Base-by-base conservation (phyloP, 2,113 vertebrate species). In the Neomonachus schauinslandi region DNA sequence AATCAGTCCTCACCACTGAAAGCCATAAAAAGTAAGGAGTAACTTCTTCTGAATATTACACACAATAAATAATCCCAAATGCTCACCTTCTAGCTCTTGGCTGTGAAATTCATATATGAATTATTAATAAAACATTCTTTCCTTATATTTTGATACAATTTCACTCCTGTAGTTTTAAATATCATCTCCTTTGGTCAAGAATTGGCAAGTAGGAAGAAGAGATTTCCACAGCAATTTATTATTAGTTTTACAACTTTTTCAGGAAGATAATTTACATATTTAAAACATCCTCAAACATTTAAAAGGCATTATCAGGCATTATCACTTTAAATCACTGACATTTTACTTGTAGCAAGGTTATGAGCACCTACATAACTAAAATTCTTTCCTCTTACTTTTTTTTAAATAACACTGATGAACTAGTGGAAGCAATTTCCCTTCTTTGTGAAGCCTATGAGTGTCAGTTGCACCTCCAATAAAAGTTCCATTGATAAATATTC, bases 391-490 rank as follows among this genome's bases (percentile, higher is more conserved):
- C 19, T 96, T 98, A 39, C 97, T 91, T 80, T 98, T 98, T 98
- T 98, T 99, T 21, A 99, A 98, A 11, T 99, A 98, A 89, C 99
- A 99, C 42, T 99, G 99, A 95, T 99, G 91, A 86, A 99, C 98
- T 63, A 99, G 98, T 2, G 99, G 99, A 92, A 99, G 93, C 93
- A 99, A 97, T 98, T 98, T 99, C 31, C 99, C 99, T 98, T 99
- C 99, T 91, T 99, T 98, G 28, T 99, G 99, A 97, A 99, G 99
- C 94, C 98, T 99, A 1, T 99, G 99, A 94, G 99, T 99, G 69
- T 99, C 99, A 1, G 99, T 98, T 93, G 99, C 99, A 14, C 99
- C 99, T 71, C 99, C 99, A 36, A 99, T 99, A 97, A 99, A 99
- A 96, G 98, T 98, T 63, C 99, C 99, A 31, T 99, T 99, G 87